Percentiles rank a stretch among this genome's conserved stretches.
Evolutionary conservation across 2,888 invertebrate genomes (phyloP).

Genomic region (Sipunculus nudus): DNA sequence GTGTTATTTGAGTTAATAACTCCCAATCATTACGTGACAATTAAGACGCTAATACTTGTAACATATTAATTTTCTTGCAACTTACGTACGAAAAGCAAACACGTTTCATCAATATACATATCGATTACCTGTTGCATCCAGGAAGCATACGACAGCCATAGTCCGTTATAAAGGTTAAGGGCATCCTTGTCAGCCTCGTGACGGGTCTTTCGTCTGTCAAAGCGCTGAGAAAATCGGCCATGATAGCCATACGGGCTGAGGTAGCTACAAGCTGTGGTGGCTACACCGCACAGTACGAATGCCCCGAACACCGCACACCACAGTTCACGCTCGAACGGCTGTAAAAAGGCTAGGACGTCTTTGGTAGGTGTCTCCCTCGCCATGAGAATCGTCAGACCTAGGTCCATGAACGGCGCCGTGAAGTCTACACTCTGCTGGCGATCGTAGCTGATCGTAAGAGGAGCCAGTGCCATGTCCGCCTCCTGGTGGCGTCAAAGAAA

Average conservation of each 20-base stretch:
- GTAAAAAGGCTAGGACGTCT: background rate
- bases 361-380: background rate
- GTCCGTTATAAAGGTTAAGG: background rate
- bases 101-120: too few relatives aligned
- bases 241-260: slow-evolving; percentile 11
- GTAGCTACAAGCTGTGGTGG: background rate
- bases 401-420: background rate
- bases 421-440: background rate
- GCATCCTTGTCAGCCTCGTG: background rate
- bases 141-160: slow-evolving; percentile 2
- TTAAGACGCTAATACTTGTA: too few relatives aligned
- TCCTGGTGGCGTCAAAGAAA: too few relatives aligned
- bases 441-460: background rate
- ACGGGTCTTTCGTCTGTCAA: background rate
- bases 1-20: too few relatives aligned
- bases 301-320: background rate
- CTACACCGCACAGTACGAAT: background rate
- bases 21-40: too few relatives aligned
- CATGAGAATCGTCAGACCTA: background rate
- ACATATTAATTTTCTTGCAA: too few relatives aligned
- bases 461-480: background rate
- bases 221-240: slow-evolving; percentile 2
- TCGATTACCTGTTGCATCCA: slow-evolving; percentile 11
- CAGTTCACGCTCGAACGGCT: background rate
- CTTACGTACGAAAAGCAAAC: too few relatives aligned